Base-by-base conservation (phyloP, 35 echinoderm and acorn worm species). In the Acanthaster planci region DNA sequence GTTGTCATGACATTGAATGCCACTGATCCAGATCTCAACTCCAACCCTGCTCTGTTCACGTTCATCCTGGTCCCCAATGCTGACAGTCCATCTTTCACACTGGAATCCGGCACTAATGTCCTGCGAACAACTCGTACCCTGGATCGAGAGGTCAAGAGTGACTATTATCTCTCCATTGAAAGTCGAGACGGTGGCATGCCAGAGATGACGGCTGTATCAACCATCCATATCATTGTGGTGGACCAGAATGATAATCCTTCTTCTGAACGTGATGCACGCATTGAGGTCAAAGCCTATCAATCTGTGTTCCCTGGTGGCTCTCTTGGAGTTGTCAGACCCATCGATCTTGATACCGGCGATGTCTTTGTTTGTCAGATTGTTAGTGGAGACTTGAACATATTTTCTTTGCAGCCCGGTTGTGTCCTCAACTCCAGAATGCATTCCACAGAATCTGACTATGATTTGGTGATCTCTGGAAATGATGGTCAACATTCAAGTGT, bases 241-340 rank as follows among this genome's bases (percentile, higher is more conserved):
- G 96, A 99, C 59, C 76, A 88, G 42, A 99, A 99, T 40, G 96
- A 99, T 58, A 93, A 99, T n/a, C 85, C 88, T 4, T 99, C 96
- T 1, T 86, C 89, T 22, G 53, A 76, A 39, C 78, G 96, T 51
- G 84, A 93, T 77, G 96, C 91, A 54, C 72, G 86, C 12, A 99
- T 99, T 79, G 92, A 99, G 76, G 96, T 99, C 7, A 93, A 94
- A 64, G 77, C 85, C 16, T 94, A 84, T 58, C 80, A 94, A 51
- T 88, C 88, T 18, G 82, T 47, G 17, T 99, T 99, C 60, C 60
- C 86, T 35, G 96, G 96, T 51, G 96, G 96, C 17, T 22, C 83
- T 1, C 91, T 99, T 44, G 92, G 92, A 52, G 78, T 76, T 26
- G 92, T 91, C 9, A 80, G 85, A 76, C 96, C 96, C 4, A 91